Evolutionary conservation across 2,797 vertebrate species (phyloP).

Genomic region (Peromyscus melanophrys): DNA sequence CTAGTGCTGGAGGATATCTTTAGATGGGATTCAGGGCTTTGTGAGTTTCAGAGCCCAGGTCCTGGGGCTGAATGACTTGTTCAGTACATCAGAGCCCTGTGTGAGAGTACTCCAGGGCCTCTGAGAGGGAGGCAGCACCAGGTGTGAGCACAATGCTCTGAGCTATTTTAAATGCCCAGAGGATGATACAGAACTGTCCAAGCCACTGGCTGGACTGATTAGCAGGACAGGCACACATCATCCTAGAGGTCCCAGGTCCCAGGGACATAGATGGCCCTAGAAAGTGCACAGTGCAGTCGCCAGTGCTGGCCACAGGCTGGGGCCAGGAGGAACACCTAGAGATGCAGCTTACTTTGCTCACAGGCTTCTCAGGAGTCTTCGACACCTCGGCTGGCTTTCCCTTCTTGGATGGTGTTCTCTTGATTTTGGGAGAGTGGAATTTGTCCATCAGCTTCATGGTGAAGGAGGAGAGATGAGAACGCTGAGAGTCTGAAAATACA

Average conservation of each 20-base stretch:
- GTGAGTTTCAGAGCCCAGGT: slow-evolving; percentile 6
- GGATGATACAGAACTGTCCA: slow-evolving; percentile 56
- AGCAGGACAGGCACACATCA: background rate
- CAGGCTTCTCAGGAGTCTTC: slow-evolving; percentile 95
- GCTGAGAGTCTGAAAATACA: slow-evolving; percentile 94
- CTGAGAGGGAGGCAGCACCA: slow-evolving; percentile 67
- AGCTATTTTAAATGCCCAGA: slow-evolving; percentile 66
- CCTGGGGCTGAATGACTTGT: background rate
- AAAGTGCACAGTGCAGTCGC: background rate
- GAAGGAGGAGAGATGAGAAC: slow-evolving; percentile 98
- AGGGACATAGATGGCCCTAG: slow-evolving; percentile 31
- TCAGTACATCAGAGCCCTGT: background rate
- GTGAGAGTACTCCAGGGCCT: slow-evolving; percentile 40
- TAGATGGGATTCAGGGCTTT: slow-evolving; percentile 73
- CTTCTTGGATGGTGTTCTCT: slow-evolving; percentile 98
- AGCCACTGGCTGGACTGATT: background rate
- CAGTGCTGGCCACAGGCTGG: background rate
- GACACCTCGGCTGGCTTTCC: slow-evolving; percentile 95
- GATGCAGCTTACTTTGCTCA: slow-evolving; percentile 93
- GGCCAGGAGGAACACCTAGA: background rate
- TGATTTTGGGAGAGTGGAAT: slow-evolving; percentile 99
- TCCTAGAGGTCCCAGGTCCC: background rate
- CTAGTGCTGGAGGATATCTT: slow-evolving; percentile 71
- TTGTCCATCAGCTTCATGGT: slow-evolving; percentile 99
- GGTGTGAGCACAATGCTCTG: background rate